These are phyloP conservation scores for Pomatostomus ruficeps DNA, from an alignment of 2,113 vertebrate species.

Conservation along the genomic window DNA sequence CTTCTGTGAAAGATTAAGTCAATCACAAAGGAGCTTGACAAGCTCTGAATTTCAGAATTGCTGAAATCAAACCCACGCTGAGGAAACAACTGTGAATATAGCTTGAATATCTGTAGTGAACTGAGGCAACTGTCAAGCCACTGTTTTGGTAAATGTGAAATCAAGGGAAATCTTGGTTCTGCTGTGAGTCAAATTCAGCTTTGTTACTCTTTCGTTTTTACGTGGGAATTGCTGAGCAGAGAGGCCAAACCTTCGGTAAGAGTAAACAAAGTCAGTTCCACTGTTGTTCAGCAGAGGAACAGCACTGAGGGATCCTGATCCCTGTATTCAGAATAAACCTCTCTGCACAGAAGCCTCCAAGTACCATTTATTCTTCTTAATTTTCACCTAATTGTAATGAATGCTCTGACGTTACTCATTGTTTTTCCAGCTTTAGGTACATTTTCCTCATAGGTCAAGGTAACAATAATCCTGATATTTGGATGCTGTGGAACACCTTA, in stretches of 20 bases:
- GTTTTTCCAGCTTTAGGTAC: not conserved
- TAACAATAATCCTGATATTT: not conserved
- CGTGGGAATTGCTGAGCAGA: not conserved
- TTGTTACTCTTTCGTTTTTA: not conserved
- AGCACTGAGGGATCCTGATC: not conserved
- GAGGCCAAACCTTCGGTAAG: not conserved
- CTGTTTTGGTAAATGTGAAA: not conserved
- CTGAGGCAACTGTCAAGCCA: not conserved
- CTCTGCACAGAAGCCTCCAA: not conserved
- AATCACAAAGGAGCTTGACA: not conserved
- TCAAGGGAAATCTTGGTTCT: slow-evolving; percentile 14
- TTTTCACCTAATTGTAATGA: not conserved
- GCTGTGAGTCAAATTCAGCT: not conserved
- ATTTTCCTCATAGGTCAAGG: not conserved
- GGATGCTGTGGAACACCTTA: not conserved
- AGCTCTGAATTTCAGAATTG: slow-evolving; percentile 7
- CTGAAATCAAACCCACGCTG: not conserved
- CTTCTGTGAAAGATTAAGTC: slow-evolving; percentile 1
- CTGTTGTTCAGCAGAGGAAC: not conserved
- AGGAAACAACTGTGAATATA: not conserved
- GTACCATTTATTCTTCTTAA: not conserved
- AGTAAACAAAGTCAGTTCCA: not conserved
- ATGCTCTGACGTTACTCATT: not conserved
- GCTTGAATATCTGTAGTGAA: not conserved
- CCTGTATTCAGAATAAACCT: not conserved